A percentile compares a stretch with the other conserved stretches of the same genome.
phyloP scores from a whole-genome alignment of 2,888 invertebrate genomes.

The Corbicula japonica region DNA sequence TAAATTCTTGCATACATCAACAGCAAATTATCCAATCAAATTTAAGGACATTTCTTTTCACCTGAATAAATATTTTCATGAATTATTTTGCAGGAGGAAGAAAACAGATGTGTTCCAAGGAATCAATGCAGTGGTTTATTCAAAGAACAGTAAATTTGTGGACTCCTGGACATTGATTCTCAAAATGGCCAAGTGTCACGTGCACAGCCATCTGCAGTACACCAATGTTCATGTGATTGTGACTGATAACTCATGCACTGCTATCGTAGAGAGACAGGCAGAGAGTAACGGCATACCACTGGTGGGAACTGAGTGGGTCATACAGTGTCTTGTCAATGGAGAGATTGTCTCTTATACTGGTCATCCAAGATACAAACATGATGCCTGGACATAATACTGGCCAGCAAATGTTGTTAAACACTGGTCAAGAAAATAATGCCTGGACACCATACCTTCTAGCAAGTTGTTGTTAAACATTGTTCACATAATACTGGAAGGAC shows the following conservation, averaged over 20 bases:
- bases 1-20: too few species aligned
- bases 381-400: slow-evolving; percentile 27
- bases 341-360: slow-evolving; percentile 84
- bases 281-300: slow-evolving; percentile 89
- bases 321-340: slow-evolving; percentile 90
- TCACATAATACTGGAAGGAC: too few species aligned
- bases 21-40: too few species aligned
- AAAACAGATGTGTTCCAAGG: slow-evolving; percentile 60
- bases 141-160: slow-evolving; percentile 73
- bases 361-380: slow-evolving; percentile 78
- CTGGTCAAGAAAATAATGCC: too few species aligned
- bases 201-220: slow-evolving; percentile 68
- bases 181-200: slow-evolving; percentile 73
- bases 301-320: slow-evolving; percentile 91
- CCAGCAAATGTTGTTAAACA: too few species aligned
- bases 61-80: neutral
- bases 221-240: slow-evolving; percentile 87
- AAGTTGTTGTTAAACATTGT: too few species aligned
- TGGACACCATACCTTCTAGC: too few species aligned
- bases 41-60: neutral
- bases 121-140: slow-evolving; percentile 72
- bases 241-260: slow-evolving; percentile 90
- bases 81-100: slow-evolving; percentile 61
- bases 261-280: slow-evolving; percentile 88
- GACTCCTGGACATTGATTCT: slow-evolving; percentile 80